Evolutionary conservation across 2,113 vertebrate genomes (phyloP).

Genomic region (Cheirogaleus medius): DNA sequence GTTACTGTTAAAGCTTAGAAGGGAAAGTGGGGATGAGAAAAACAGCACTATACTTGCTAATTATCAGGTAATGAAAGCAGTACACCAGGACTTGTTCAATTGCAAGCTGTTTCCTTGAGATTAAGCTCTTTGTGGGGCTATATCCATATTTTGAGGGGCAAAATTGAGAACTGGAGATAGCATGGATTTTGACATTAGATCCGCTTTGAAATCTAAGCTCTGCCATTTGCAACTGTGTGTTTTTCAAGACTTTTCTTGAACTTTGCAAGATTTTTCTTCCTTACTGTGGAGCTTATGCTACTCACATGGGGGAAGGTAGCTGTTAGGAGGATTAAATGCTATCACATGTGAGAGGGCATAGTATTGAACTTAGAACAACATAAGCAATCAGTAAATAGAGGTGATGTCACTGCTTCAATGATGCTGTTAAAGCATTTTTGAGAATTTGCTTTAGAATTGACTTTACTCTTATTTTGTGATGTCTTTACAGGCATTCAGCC

Average conservation of each 20-base stretch:
- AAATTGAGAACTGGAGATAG: neutral
- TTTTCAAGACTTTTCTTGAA: neutral
- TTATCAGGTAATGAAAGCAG: neutral
- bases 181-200: neutral
- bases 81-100: neutral
- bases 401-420: neutral
- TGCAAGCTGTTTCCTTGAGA: neutral
- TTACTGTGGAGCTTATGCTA: neutral
- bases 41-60: neutral
- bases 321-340: neutral
- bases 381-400: neutral
- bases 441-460: slow-evolving; percentile 3
- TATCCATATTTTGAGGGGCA: neutral
- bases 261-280: neutral
- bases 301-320: neutral
- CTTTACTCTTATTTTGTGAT: neutral
- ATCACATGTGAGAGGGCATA: neutral
- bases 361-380: neutral
- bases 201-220: neutral
- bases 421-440: neutral
- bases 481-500: neutral
- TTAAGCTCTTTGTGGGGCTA: neutral
- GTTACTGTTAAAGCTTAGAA: neutral
- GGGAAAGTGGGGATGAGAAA: neutral
- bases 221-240: neutral